Conservation (phyloP, 2,888 invertebrate species). For the Sesia apiformis region DNA sequence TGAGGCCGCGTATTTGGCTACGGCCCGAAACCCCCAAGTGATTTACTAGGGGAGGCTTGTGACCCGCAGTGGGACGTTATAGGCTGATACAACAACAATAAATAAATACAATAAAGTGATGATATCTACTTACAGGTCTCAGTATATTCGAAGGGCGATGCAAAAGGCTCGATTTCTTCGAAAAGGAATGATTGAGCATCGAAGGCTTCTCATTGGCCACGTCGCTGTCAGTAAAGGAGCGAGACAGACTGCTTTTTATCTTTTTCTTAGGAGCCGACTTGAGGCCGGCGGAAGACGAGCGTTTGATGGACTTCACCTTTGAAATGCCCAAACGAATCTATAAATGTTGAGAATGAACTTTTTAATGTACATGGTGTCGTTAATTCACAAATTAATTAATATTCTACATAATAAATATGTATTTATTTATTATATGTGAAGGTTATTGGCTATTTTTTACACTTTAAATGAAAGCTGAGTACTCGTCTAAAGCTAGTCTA, state of each 20-base stretch:
- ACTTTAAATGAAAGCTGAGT: no score
- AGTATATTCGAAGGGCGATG: conserved; percentile 80
- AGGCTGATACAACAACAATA: no score
- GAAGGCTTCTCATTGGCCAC: conserved; percentile 70
- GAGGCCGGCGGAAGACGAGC: conserved; percentile 49
- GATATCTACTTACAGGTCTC: conserved; percentile 77
- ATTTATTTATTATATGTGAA: no score
- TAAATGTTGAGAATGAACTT: conserved; percentile 27
- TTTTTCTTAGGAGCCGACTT: conserved; percentile 63
- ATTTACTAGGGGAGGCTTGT: no score
- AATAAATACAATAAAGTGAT: no score
- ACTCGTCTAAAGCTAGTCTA: no score
- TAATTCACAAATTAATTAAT: neutral
- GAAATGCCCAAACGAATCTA: conserved; percentile 68
- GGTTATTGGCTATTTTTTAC: no score
- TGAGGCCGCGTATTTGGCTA: no score
- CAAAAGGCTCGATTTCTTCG: conserved; percentile 73
- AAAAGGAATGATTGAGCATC: conserved; percentile 72
- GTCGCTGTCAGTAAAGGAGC: conserved; percentile 57
- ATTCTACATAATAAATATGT: neutral
- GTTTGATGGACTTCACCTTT: conserved; percentile 65
- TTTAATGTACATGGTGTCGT: neutral
- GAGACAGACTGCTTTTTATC: conserved; percentile 46
- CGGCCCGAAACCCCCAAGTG: no score
- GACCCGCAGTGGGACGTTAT: no score